Evolutionary conservation across 2,113 vertebrate species (phyloP).

Genomic region (Mus pahari): DNA sequence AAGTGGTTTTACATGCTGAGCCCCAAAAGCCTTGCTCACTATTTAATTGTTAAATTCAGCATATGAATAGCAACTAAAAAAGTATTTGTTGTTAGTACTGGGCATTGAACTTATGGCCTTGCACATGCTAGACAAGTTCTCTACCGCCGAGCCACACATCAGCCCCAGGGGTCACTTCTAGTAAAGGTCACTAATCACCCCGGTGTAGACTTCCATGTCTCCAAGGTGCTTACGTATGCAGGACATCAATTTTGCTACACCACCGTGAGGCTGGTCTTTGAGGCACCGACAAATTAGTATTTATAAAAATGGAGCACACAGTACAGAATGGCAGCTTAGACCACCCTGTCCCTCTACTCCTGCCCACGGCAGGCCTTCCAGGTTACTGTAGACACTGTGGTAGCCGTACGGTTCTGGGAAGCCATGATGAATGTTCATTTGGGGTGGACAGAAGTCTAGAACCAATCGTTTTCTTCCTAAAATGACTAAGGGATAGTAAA

Average conservation of each 20-base stretch:
- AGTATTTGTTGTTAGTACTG: not conserved
- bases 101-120: not conserved
- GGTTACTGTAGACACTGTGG: not conserved
- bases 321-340: not conserved
- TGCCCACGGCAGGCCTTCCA: not conserved
- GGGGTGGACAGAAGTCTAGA: not conserved
- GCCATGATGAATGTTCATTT: not conserved
- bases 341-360: not conserved
- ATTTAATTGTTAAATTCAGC: not conserved
- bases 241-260: not conserved
- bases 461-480: slow-evolving; percentile 35
- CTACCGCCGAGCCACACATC: not conserved
- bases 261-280: not conserved
- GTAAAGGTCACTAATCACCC: fast-evolving
- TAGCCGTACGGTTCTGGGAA: not conserved
- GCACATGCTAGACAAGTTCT: not conserved
- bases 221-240: fast-evolving
- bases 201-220: not conserved
- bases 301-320: not conserved
- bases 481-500: slow-evolving; percentile 48
- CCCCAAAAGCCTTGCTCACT: not conserved
- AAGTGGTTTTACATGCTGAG: not conserved
- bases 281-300: not conserved
- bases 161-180: not conserved
- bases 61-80: not conserved